phyloP scores from a whole-genome alignment of 2,113 vertebrate genomes.

The Oncorhynchus kisutch region DNA sequence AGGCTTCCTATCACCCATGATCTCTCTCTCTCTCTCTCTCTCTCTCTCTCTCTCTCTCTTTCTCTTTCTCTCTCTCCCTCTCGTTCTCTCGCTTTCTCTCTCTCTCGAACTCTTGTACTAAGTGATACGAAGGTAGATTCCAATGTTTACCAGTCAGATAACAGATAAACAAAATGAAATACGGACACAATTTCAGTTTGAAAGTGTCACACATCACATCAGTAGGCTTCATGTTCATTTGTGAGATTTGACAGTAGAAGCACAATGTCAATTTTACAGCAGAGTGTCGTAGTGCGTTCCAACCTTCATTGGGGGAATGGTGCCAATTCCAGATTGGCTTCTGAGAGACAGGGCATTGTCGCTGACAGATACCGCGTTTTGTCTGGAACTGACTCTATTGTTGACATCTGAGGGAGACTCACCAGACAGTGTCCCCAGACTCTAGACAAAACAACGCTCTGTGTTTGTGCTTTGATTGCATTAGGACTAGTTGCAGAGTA shows the following conservation, averaged over 20 bases:
- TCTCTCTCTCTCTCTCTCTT: too few relatives aligned
- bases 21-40: neutral
- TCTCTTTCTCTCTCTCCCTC: neutral
- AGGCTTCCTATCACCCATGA: neutral
- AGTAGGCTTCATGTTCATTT: too few relatives aligned
- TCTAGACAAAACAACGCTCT: constrained; percentile 20
- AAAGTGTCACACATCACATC: too few relatives aligned
- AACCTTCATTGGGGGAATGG: constrained; percentile 42
- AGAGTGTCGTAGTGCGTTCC: constrained; percentile 18
- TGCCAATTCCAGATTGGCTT: constrained; percentile 33
- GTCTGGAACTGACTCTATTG: constrained; percentile 32
- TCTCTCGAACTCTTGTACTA: neutral
- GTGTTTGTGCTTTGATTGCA: neutral
- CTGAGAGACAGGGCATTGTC: constrained; percentile 32
- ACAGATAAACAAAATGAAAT: too few relatives aligned
- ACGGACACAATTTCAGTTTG: too few relatives aligned
- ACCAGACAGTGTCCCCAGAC: constrained; percentile 22
- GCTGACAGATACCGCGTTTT: constrained; percentile 32
- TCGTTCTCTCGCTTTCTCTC: neutral
- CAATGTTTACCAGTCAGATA: too few relatives aligned
- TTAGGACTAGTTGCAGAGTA: too few relatives aligned
- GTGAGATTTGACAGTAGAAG: too few relatives aligned
- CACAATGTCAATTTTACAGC: too few relatives aligned
- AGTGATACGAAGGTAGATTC: neutral
- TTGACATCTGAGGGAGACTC: constrained; percentile 22